Conservation (phyloP, 2,888 invertebrate species). For the Eulithis testata region DNA sequence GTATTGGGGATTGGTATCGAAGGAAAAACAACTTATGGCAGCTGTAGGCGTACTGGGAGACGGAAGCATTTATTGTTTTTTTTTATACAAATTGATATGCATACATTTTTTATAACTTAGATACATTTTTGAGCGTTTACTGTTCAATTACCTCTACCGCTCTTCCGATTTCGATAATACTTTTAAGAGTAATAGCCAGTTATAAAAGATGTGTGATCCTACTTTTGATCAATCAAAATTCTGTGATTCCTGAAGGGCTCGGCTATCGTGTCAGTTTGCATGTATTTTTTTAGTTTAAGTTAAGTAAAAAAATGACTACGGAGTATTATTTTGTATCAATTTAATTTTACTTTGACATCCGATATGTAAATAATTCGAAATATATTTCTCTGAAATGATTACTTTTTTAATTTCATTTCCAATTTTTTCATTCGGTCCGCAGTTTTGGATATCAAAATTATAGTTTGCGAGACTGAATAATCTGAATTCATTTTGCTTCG, state of each 20-base stretch:
- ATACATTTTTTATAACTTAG: slow-evolving; percentile 2
- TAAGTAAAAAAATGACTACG: slow-evolving; percentile 32
- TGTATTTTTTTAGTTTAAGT: slow-evolving; percentile 35
- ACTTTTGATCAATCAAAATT: slow-evolving; percentile 43
- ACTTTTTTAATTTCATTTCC: slow-evolving; percentile 32
- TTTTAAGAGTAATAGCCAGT: slow-evolving; percentile 14
- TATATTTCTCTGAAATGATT: slow-evolving; percentile 38
- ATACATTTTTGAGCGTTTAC: slow-evolving; percentile 4
- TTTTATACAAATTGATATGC: slow-evolving; percentile 9
- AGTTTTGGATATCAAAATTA: slow-evolving; percentile 42
- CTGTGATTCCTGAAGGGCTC: slow-evolving; percentile 33
- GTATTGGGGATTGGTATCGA: no score
- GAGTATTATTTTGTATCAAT: slow-evolving; percentile 26
- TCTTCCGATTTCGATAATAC: slow-evolving; percentile 14
- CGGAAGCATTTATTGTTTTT: slow-evolving; percentile 13
- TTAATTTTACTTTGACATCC: slow-evolving; percentile 35
- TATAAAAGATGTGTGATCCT: slow-evolving; percentile 32
- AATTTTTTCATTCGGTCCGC: slow-evolving; percentile 33
- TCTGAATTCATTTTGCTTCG: slow-evolving; percentile 28
- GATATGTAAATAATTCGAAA: slow-evolving; percentile 31
- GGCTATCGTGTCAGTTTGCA: slow-evolving; percentile 22
- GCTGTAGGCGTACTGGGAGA: slow-evolving; percentile 25
- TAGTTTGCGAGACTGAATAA: slow-evolving; percentile 28
- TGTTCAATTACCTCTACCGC: slow-evolving; percentile 1
- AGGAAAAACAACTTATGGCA: slow-evolving; percentile 5